phyloP scores from a whole-genome alignment of 2,113 vertebrate species.

The Forbesichthys papilliferus region DNA sequence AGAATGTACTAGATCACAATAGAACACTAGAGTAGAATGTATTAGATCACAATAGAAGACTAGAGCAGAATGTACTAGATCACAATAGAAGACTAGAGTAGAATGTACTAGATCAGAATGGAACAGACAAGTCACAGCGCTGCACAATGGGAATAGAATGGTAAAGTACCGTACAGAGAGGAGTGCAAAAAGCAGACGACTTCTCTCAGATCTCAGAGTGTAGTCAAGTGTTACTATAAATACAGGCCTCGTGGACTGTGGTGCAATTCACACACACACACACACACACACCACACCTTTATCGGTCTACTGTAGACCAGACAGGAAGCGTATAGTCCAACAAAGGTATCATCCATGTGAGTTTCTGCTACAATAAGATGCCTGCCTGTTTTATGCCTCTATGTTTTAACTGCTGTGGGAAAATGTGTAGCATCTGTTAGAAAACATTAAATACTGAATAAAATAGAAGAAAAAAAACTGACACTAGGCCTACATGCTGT shows the following conservation, averaged over 20 bases:
- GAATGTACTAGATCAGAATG: no score
- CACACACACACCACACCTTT: background rate
- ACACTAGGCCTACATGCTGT: no score
- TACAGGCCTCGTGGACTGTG: slow-evolving; percentile 65
- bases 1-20: background rate
- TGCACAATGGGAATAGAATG: background rate
- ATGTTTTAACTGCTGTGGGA: no score
- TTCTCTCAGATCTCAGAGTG: slow-evolving; percentile 58
- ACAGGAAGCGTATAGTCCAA: no score
- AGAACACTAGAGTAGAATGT: background rate
- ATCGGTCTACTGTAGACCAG: background rate
- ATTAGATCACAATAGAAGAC: no score
- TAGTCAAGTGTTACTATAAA: slow-evolving; percentile 76
- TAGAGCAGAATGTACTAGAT: background rate
- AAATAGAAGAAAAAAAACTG: no score
- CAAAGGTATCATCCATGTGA: no score
- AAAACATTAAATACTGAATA: no score
- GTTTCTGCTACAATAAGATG: no score
- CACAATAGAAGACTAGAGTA: background rate
- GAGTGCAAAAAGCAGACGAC: slow-evolving; percentile 10
- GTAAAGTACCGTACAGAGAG: background rate
- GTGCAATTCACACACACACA: slow-evolving; percentile 62
- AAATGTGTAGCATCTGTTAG: no score
- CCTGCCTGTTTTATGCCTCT: no score
- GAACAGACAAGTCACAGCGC: no score